Evolutionary conservation across 2,113 vertebrate genomes (phyloP).

Genomic region (Phoxinus phoxinus): DNA sequence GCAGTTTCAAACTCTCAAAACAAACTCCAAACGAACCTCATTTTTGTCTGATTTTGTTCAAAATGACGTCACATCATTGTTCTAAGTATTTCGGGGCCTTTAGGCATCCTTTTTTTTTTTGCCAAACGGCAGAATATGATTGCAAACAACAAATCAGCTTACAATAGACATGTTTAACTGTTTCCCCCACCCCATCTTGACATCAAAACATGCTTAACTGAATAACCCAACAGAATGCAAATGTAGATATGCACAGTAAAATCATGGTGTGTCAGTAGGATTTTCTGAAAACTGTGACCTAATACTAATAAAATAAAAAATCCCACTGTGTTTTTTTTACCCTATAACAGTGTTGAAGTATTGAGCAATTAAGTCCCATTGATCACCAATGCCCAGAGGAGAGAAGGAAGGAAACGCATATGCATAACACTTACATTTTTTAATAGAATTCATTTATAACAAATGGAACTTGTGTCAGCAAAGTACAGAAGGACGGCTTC

Average conservation of each 20-base stretch:
- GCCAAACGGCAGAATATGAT: neutral
- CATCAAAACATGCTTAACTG: neutral
- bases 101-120: too few species aligned
- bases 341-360: neutral
- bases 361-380: neutral
- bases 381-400: slow-evolving; percentile 54
- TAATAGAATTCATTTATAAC: slow-evolving; percentile 99
- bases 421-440: slow-evolving; percentile 99
- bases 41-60: too few species aligned
- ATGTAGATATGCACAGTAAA: neutral
- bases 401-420: slow-evolving; percentile 77
- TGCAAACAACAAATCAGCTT: neutral
- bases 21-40: too few species aligned
- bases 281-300: neutral
- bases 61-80: too few species aligned
- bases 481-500: slow-evolving; percentile 99
- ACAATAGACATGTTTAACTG: neutral
- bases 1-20: too few species aligned
- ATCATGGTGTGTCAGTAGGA: too few species aligned
- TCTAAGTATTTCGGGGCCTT: too few species aligned
- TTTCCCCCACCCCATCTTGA: neutral
- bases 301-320: too few species aligned
- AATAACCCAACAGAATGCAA: neutral
- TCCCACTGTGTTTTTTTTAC: too few species aligned
- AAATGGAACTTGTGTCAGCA: slow-evolving; percentile 99